Percentiles rank a stretch among this genome's conserved stretches.
Evolutionary conservation across 2,888 invertebrate genomes (phyloP).

Genomic region (Xanthorhoe designata): DNA sequence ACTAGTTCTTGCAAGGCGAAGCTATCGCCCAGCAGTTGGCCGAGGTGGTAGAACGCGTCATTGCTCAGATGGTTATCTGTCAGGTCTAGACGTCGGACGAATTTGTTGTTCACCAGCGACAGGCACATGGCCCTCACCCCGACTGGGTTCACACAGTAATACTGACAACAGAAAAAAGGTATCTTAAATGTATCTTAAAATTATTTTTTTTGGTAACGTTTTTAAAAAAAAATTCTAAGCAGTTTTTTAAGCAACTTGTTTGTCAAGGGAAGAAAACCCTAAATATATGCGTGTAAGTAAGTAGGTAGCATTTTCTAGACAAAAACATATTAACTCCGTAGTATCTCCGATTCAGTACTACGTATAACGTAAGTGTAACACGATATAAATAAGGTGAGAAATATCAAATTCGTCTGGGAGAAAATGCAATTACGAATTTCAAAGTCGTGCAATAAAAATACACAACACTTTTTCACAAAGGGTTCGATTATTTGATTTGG

Average conservation of each 20-base stretch:
- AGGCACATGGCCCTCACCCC: constrained; percentile 55
- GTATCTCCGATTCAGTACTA: neutral
- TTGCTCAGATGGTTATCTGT: constrained; percentile 52
- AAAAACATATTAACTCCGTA: neutral
- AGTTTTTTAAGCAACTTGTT: neutral
- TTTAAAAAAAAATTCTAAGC: no score
- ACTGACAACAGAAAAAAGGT: constrained; percentile 26
- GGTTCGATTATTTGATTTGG: constrained; percentile 47
- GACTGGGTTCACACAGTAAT: constrained; percentile 51
- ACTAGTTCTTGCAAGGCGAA: constrained; percentile 50
- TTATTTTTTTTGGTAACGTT: neutral
- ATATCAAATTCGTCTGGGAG: constrained; percentile 46
- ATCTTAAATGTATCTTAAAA: no score
- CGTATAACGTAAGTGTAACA: constrained; percentile 36
- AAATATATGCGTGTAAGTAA: neutral
- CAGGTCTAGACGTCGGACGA: constrained; percentile 53
- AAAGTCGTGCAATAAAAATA: constrained; percentile 45
- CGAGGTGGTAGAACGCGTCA: constrained; percentile 61
- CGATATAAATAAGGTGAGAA: constrained; percentile 43
- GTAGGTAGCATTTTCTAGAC: neutral
- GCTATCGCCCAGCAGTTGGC: constrained; percentile 53
- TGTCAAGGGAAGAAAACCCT: no score
- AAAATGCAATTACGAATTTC: constrained; percentile 48
- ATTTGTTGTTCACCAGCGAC: constrained; percentile 50
- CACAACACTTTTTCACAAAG: constrained; percentile 45